These are phyloP conservation scores for Chaetodon auriga DNA, from an alignment of 2,113 vertebrate genomes.

Conservation along the genomic window DNA sequence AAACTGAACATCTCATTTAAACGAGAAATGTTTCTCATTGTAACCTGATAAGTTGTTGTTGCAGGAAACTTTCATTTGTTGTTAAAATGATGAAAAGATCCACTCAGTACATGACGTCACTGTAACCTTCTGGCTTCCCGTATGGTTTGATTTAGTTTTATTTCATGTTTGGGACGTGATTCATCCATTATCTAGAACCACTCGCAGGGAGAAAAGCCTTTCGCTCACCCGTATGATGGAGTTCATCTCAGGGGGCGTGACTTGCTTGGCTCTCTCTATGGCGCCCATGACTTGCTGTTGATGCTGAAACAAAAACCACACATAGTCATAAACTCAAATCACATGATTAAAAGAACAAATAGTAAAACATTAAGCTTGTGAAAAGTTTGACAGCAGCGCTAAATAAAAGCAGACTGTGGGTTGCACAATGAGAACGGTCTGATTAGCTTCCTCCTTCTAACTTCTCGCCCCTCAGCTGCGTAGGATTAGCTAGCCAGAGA, in stretches of 20 bases:
- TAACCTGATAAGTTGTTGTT: too few species aligned
- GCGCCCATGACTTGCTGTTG: constrained; percentile 98
- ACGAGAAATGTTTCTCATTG: too few species aligned
- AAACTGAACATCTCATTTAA: too few species aligned
- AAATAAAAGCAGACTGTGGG: too few species aligned
- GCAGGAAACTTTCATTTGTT: too few species aligned
- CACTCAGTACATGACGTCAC: neutral
- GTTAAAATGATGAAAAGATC: too few species aligned
- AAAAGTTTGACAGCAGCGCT: neutral
- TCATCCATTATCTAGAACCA: neutral
- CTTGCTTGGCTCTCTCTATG: constrained; percentile 97
- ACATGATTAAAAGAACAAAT: neutral
- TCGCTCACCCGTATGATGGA: constrained; percentile 95
- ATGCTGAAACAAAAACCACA: constrained; percentile 84
- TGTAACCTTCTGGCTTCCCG: neutral
- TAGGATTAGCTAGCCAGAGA: neutral
- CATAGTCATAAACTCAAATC: neutral
- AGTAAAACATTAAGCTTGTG: neutral
- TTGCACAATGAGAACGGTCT: neutral
- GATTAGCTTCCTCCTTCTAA: too few species aligned
- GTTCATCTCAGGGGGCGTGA: constrained; percentile 97
- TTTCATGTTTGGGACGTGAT: neutral
- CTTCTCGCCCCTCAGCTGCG: neutral
- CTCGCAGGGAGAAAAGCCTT: neutral
- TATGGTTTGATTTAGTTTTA: neutral